phyloP scores from a whole-genome alignment of 2,888 invertebrate species.

The Isotomurus palustris region DNA sequence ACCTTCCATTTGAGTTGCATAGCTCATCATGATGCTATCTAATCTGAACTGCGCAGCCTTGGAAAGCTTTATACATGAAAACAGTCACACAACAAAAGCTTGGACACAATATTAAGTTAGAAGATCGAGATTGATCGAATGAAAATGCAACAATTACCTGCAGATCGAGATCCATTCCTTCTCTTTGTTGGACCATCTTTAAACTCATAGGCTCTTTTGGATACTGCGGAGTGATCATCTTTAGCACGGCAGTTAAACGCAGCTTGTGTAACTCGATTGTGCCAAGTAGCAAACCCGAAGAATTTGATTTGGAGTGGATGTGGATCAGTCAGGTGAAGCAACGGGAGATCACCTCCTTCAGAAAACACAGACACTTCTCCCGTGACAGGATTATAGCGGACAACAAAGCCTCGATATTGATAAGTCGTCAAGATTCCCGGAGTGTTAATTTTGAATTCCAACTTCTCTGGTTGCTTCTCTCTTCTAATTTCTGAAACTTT shows the following conservation, averaged over 20 bases:
- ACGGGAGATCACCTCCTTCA: conserved; percentile 34
- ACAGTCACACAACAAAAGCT: too few relatives aligned
- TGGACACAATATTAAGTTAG: too few relatives aligned
- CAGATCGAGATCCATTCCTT: too few relatives aligned
- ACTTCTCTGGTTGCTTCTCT: conserved; percentile 10
- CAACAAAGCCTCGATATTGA: conserved; percentile 37
- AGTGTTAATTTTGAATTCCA: conserved; percentile 28
- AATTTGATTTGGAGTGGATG: conserved; percentile 25
- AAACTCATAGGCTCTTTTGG: neutral
- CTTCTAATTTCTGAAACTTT: conserved; percentile 35
- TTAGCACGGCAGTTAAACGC: conserved; percentile 38
- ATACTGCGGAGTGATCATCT: conserved; percentile 18
- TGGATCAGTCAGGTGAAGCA: conserved; percentile 31
- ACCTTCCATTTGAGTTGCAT: too few relatives aligned
- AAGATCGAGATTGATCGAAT: too few relatives aligned
- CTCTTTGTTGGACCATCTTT: too few relatives aligned
- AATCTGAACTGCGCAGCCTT: too few relatives aligned
- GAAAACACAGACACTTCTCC: conserved; percentile 26
- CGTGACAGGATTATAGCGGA: conserved; percentile 30
- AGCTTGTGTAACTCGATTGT: conserved; percentile 34
- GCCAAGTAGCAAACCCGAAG: conserved; percentile 38
- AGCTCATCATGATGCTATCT: too few relatives aligned
- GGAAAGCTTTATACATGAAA: too few relatives aligned
- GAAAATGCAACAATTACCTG: too few relatives aligned
- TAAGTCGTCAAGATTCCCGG: conserved; percentile 36